phyloP scores from a whole-genome alignment of 2,113 vertebrate genomes.

The Poicephalus meyeri region DNA sequence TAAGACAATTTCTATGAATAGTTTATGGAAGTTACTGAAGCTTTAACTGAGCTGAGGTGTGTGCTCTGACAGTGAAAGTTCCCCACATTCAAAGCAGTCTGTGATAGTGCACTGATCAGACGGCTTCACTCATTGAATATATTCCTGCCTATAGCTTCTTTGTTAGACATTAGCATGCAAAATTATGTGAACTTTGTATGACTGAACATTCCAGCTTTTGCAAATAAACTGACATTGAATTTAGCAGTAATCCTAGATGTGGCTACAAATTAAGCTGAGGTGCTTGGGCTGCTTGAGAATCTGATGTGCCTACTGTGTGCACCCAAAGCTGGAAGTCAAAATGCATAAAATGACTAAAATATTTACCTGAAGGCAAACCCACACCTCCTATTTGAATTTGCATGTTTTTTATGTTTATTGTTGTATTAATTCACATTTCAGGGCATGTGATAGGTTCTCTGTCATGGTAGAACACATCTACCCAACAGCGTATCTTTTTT shows the following conservation, averaged over 20 bases:
- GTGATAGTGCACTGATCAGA: constrained; percentile 17
- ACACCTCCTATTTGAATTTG: not conserved
- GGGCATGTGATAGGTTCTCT: not conserved
- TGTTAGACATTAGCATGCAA: constrained; percentile 24
- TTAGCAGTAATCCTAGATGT: constrained; percentile 38
- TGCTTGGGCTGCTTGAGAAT: not conserved
- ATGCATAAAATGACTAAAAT: not conserved
- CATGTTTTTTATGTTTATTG: not conserved
- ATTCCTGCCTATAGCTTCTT: not conserved
- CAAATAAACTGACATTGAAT: constrained; percentile 19
- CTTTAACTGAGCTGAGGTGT: not conserved
- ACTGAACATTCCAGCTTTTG: constrained; percentile 28
- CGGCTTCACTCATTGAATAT: constrained; percentile 19
- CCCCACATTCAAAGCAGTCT: not conserved
- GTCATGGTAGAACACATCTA: not conserved
- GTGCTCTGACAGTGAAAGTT: constrained; percentile 32
- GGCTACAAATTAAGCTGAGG: not conserved
- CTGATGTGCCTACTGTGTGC: not conserved
- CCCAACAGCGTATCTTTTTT: not conserved
- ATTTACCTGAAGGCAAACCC: not conserved
- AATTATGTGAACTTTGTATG: constrained; percentile 14
- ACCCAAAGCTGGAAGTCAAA: not conserved
- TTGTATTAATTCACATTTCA: not conserved
- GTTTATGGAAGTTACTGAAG: not conserved
- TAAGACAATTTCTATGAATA: not conserved